phyloP scores from a whole-genome alignment of 2,888 invertebrate genomes.

The Halocaridina rubra region DNA sequence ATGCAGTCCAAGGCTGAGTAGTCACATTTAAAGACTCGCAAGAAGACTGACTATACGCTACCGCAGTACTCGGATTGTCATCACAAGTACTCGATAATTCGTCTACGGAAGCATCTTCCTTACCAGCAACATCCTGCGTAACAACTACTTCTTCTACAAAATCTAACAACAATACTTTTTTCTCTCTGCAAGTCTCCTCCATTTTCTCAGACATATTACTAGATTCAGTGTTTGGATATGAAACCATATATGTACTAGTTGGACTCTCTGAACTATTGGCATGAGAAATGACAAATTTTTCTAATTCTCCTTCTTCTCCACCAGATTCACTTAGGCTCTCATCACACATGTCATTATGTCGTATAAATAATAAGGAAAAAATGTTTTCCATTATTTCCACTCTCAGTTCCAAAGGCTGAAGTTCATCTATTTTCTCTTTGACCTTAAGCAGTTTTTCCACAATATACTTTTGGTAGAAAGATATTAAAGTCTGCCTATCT shows the following conservation, averaged over 20 bases:
- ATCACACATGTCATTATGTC: constrained; percentile 50
- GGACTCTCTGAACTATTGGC: constrained; percentile 40
- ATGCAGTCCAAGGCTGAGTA: not conserved
- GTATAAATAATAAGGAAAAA: constrained; percentile 47
- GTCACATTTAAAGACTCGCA: not conserved
- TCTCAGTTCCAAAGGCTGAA: constrained; percentile 49
- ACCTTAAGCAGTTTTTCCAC: constrained; percentile 30
- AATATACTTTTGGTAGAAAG: constrained; percentile 37
- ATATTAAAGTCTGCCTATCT: constrained; percentile 6
- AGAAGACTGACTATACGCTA: too few relatives aligned
- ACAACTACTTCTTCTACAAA: constrained; percentile 27
- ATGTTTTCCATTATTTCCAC: constrained; percentile 56
- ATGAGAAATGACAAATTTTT: constrained; percentile 24
- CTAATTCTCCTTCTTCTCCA: constrained; percentile 41
- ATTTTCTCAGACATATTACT: not conserved
- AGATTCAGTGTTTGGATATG: not conserved
- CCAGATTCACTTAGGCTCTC: constrained; percentile 50
- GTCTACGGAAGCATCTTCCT: not conserved
- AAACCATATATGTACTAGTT: not conserved
- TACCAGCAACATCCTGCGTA: not conserved
- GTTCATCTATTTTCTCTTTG: constrained; percentile 11
- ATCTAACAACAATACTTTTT: constrained; percentile 4
- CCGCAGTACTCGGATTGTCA: not conserved
- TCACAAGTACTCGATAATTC: not conserved
- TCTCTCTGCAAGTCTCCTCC: not conserved